These are phyloP conservation scores for Quadriops clusia DNA, from an alignment of 2,888 invertebrate species.

Conservation along the genomic window DNA sequence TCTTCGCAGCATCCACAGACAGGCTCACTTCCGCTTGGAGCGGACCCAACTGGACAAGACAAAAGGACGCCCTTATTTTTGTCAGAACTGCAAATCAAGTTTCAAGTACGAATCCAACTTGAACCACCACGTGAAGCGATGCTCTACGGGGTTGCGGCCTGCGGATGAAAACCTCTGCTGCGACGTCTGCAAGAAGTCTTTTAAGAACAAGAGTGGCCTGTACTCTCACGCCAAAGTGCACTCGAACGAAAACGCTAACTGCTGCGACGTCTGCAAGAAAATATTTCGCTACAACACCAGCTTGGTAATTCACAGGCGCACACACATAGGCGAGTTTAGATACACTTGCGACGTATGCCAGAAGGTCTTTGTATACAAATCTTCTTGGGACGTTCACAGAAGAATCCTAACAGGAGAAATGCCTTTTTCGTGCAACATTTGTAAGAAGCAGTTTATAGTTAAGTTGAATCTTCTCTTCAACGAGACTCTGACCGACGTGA, in stretches of 20 bases:
- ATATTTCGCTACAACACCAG: neutral
- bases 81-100: no score
- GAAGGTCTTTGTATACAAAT: neutral
- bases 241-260: neutral
- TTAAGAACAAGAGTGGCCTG: neutral
- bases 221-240: neutral
- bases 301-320: neutral
- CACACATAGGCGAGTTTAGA: neutral
- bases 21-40: no score
- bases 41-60: no score
- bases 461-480: no score
- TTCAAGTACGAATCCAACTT: no score
- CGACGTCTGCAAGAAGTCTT: neutral
- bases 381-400: neutral
- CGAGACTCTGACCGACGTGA: no score
- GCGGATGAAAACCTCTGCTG: neutral
- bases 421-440: constrained; percentile 1
- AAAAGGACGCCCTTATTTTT: no score
- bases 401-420: neutral
- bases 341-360: neutral
- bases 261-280: neutral
- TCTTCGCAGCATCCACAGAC: no score
- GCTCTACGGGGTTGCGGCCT: no score
- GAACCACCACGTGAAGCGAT: no score
- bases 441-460: constrained; percentile 1